Percentiles rank a stretch among this genome's conserved stretches.
Evolutionary conservation across 64 coral and sea anemone species (phyloP).

Genomic region (Pachyseris speciosa): DNA sequence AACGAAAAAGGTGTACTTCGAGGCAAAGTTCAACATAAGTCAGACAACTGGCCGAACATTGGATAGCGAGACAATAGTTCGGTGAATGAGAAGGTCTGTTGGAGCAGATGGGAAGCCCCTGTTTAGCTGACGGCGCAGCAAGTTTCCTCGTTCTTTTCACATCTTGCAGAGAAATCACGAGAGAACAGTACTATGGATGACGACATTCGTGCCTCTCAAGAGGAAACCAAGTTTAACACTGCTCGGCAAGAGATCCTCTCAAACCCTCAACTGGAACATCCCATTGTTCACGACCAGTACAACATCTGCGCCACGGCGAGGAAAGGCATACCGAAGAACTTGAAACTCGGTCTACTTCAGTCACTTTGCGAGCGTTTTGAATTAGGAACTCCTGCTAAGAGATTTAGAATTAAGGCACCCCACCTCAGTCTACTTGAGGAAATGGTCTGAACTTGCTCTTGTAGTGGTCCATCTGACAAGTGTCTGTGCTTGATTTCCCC

Average conservation of each 20-base stretch:
- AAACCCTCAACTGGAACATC: no score
- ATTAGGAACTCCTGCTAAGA: not conserved
- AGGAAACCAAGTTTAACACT: no score
- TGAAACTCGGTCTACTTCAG: not conserved
- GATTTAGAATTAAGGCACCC: not conserved
- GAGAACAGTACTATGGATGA: no score
- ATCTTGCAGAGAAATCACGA: no score
- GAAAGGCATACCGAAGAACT: no score
- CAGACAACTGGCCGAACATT: not conserved
- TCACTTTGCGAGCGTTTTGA: not conserved
- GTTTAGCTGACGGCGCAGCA: not conserved
- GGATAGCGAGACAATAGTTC: not conserved
- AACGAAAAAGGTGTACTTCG: not conserved
- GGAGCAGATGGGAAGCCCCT: not conserved
- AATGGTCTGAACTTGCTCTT: not conserved
- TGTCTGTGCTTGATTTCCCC: no score
- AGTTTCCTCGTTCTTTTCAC: no score
- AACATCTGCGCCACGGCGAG: no score
- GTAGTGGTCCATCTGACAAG: not conserved
- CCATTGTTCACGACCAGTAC: no score
- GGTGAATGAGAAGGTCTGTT: not conserved
- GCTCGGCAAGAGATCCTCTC: no score
- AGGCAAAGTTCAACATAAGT: slow-evolving; percentile 19
- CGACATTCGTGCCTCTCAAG: no score
- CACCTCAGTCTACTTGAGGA: not conserved